These are phyloP conservation scores for Chelonia mydas DNA, from an alignment of 2,797 vertebrate genomes.

Conservation along the genomic window DNA sequence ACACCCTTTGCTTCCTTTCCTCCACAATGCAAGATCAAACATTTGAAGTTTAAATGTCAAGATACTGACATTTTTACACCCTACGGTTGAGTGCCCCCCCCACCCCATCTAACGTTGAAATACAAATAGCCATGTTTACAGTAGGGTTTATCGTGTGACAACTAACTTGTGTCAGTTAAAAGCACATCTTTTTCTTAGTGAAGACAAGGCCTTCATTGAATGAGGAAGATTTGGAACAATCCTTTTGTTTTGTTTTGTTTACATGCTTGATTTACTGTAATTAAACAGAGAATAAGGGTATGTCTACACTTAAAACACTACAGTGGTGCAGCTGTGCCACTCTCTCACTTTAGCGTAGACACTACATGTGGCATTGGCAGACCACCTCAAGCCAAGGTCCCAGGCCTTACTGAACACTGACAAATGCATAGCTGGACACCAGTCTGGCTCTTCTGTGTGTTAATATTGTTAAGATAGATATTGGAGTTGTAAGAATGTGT, in stretches of 20 bases:
- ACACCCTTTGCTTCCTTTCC: background rate
- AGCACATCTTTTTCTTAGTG: background rate
- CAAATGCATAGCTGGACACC: background rate
- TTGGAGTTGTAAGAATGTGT: background rate
- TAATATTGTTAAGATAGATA: background rate
- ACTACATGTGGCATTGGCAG: background rate
- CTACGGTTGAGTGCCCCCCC: too few species aligned
- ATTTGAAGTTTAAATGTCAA: background rate
- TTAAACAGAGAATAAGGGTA: background rate
- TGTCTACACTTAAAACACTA: background rate
- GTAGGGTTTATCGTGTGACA: background rate
- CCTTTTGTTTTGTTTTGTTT: background rate
- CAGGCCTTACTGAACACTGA: background rate
- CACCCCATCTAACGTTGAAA: background rate
- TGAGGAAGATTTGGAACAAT: background rate
- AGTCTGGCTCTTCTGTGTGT: background rate
- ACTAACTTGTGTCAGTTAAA: background rate
- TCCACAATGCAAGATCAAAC: background rate
- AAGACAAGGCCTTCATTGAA: background rate
- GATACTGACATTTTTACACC: background rate
- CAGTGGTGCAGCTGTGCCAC: background rate
- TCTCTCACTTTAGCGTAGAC: background rate
- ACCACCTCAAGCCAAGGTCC: background rate
- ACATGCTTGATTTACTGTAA: background rate
- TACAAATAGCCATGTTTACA: background rate